Conservation (phyloP, 2,888 invertebrate species). For the Heterodera filipjevi region DNA sequence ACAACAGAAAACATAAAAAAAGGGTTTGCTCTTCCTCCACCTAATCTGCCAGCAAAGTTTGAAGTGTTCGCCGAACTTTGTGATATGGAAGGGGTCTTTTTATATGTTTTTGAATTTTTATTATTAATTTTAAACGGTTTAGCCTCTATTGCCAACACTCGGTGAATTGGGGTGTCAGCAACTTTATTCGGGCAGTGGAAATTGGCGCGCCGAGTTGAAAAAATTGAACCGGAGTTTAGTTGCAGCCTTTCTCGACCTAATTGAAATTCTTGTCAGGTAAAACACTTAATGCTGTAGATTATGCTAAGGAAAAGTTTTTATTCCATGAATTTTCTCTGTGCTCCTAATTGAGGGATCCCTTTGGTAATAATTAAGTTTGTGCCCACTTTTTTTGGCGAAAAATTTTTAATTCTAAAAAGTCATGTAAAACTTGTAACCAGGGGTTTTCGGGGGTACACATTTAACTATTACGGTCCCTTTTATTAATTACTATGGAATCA, state of each 20-base stretch:
- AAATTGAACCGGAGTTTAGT: slow-evolving; percentile 59
- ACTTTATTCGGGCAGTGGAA: slow-evolving; percentile 51
- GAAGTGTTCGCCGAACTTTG: slow-evolving; percentile 58
- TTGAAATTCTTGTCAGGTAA: slow-evolving; percentile 56
- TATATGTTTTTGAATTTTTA: not conserved
- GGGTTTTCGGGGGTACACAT: not conserved
- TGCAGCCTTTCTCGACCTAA: slow-evolving; percentile 60
- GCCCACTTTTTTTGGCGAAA: not conserved
- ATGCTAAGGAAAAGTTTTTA: no score
- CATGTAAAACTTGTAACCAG: not conserved
- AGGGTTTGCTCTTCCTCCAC: slow-evolving; percentile 50
- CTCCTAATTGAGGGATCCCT: no score
- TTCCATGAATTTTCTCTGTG: no score
- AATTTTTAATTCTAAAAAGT: not conserved
- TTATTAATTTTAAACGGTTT: no score
- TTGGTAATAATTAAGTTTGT: not conserved
- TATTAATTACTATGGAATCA: not conserved
- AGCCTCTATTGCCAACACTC: slow-evolving; percentile 46
- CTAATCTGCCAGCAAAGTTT: slow-evolving; percentile 58
- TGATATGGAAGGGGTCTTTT: slow-evolving; percentile 54
- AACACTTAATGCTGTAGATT: not conserved
- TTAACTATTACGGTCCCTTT: not conserved
- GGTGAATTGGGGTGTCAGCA: slow-evolving; percentile 50
- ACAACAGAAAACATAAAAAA: slow-evolving; percentile 48
- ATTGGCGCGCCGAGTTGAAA: slow-evolving; percentile 61